phyloP scores from a whole-genome alignment of 1,140 invertebrate genomes.

The Nephila pilipes region DNA sequence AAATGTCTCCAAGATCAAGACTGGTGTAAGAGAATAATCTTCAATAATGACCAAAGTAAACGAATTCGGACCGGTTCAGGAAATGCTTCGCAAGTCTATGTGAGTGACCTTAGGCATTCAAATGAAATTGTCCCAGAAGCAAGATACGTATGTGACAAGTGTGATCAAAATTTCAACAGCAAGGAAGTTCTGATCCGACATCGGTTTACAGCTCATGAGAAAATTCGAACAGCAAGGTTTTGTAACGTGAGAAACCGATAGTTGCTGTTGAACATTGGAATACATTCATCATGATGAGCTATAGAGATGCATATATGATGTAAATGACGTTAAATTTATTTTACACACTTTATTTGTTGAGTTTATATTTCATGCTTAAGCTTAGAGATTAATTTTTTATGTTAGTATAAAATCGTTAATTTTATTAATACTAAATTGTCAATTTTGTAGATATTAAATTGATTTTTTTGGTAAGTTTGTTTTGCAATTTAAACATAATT shows the following conservation, averaged over 20 bases:
- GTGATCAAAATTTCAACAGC: not conserved
- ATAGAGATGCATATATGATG: no score
- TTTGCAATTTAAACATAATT: no score
- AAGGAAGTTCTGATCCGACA: slow-evolving; percentile 25
- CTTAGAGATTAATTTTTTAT: no score
- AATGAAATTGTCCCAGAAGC: not conserved
- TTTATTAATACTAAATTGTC: no score
- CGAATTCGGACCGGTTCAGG: not conserved
- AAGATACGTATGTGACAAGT: not conserved
- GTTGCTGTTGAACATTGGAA: no score
- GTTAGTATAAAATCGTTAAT: no score
- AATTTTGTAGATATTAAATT: no score
- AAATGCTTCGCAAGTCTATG: not conserved
- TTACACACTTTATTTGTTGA: no score
- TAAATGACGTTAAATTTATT: no score
- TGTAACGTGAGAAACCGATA: not conserved
- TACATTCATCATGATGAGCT: no score
- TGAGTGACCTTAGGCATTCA: not conserved
- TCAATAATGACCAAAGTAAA: not conserved
- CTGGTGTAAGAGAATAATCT: not conserved
- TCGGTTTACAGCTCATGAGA: slow-evolving; percentile 7
- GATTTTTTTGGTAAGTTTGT: no score
- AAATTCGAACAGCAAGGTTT: not conserved
- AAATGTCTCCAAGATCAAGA: not conserved
- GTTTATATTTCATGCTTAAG: no score